Evolutionary conservation across 2,888 invertebrate species (phyloP).

Genomic region (Hyposoter dolosus): DNA sequence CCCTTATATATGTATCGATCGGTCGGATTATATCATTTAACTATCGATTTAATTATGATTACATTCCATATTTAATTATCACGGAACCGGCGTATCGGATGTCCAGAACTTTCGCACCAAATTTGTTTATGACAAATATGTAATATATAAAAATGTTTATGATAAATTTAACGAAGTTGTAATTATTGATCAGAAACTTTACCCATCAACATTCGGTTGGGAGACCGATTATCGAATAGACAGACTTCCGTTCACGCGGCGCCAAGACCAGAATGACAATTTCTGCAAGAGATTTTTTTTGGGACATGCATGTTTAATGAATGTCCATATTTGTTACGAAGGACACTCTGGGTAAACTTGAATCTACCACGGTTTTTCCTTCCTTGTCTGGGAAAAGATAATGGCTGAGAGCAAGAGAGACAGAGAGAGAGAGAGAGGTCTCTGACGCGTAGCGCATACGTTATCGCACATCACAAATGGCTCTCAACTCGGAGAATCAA

Average conservation of each 20-base stretch:
- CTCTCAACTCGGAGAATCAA: conserved; percentile 63
- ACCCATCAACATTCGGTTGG: neutral
- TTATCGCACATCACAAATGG: conserved; percentile 65
- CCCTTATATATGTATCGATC: neutral
- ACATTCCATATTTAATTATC: neutral
- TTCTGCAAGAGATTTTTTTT: conserved; percentile 26
- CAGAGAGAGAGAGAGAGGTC: conserved; percentile 22
- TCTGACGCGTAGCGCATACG: conserved; percentile 70
- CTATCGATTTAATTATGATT: neutral
- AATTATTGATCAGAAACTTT: neutral
- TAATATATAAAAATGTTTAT: too few species aligned
- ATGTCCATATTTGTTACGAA: conserved; percentile 23
- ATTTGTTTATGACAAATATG: too few species aligned
- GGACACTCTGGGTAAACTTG: conserved; percentile 20
- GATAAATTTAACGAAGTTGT: neutral
- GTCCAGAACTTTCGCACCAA: too few species aligned
- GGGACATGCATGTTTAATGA: conserved; percentile 2
- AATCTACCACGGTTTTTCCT: conserved; percentile 39
- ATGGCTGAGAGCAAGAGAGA: conserved; percentile 18
- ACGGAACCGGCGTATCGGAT: neutral
- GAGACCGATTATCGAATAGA: neutral
- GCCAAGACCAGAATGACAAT: conserved; percentile 41
- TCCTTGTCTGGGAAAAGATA: conserved; percentile 14
- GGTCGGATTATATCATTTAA: neutral
- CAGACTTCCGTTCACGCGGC: conserved; percentile 17